Evolutionary conservation across 2,888 invertebrate species (phyloP).

Genomic region (Carterocephalus palaemon): DNA sequence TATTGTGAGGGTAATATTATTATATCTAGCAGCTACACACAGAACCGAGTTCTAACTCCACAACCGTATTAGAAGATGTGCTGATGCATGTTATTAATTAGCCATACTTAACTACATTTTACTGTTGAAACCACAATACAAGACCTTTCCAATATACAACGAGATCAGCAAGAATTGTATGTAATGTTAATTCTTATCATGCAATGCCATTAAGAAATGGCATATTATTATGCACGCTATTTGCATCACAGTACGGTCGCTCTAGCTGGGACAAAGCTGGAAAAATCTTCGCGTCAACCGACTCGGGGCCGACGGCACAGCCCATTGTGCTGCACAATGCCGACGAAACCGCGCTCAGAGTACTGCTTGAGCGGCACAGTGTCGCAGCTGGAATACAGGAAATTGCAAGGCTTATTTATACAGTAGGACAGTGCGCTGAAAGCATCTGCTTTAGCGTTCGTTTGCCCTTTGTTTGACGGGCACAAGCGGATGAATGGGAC

Average conservation of each 20-base stretch:
- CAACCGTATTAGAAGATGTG: too few relatives aligned
- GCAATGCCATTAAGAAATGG: conserved; percentile 42
- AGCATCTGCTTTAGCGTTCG: conserved; percentile 31
- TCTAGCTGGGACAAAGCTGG: conserved; percentile 35
- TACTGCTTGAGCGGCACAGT: conserved; percentile 28
- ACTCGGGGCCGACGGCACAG: conserved; percentile 27
- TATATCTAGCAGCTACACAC: too few relatives aligned
- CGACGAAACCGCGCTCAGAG: conserved; percentile 29
- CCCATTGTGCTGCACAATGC: conserved; percentile 31
- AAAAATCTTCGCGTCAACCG: conserved; percentile 33
- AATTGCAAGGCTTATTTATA: conserved; percentile 32
- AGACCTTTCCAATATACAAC: too few relatives aligned
- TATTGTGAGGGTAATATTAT: too few relatives aligned
- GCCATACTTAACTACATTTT: too few relatives aligned
- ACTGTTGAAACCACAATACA: neutral
- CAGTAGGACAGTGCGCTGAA: conserved; percentile 29
- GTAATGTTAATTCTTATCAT: conserved; percentile 26
- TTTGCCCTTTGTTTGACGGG: conserved; percentile 28
- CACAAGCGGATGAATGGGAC: conserved; percentile 21
- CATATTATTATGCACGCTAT: too few relatives aligned
- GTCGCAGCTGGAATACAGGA: conserved; percentile 30
- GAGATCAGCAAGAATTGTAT: conserved; percentile 2
- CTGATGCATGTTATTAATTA: too few relatives aligned
- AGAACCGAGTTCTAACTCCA: too few relatives aligned
- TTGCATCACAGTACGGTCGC: conserved; percentile 37